Evolutionary conservation across 53 echinoderm and acorn worm genomes (phyloP), one percentile per base, ranked within the genome.

Genomic region (Echinometra lucunter): DNA sequence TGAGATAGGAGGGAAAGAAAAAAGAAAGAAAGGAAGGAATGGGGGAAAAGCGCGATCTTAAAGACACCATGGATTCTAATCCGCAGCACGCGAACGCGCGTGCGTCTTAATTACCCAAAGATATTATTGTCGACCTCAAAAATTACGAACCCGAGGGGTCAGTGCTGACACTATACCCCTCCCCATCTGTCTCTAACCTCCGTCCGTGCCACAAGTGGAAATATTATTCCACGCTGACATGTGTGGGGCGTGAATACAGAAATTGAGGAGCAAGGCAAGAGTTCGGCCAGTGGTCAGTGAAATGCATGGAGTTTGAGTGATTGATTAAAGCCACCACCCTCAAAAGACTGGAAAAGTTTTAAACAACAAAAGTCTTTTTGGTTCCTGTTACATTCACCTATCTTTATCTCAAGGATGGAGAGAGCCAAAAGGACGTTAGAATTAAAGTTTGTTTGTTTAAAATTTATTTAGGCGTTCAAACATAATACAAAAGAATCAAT

Each of bases 61-160:
- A 35, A 37, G 32, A 35, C 74, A 74, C 37, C 17, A 35, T 37
- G 3, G 74, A 32, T 37, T 13, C 13, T 74, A 74, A 74, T 74
- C 74, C 74, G 37, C 74, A 15, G 37, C 74, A 74, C 74, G 74
- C 74, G 74, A 74, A 74, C 74, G 74, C 74, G 37, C 74, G 74
- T 37, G 74, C 74, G 74, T 63, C 23, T 25, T 63, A 63, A 63
- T 63, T 25, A 63, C 63, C 63, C 63, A 4, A 7, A 25, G 3
- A 3, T 4, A 63, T 63, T 16, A 74, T 74, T 74, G 37, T 74
- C 74, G 16, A 74, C 74, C 74, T 35, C 74, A 32, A 74, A 49
- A 74, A 37, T 37, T 74, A 7, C 74, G 37, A 74, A 32, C 74
- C 74, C 35, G 8, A 74, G 74, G 74, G 34, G 74, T 63, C 63